Evolutionary conservation across 2,888 invertebrate species (phyloP), one percentile per base, ranked within the genome.

Genomic region (Ophion ventricosus): DNA sequence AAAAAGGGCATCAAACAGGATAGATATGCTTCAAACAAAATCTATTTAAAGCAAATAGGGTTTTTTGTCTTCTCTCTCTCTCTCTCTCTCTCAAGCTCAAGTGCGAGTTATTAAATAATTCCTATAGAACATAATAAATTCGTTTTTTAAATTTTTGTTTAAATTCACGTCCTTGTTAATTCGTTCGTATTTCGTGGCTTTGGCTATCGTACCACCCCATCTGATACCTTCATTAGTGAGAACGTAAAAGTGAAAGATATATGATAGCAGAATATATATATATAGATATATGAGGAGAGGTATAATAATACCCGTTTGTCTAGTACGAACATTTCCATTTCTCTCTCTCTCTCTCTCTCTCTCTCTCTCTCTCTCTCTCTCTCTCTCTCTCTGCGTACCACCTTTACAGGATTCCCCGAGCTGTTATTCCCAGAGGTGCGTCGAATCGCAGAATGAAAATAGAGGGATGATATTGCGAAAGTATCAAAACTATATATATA

Each of bases 381-480:
- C 14, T 49, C 49, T 14, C 17, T 0, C 49, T 17, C 49, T 49
- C 49, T 7, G 25, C 64, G 54, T 14, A 35, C 54, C 35, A 2
- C 63, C 49, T 64, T 64, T 43, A 14, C 74, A 54, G 64, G 54
- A 35, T 54, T 63, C 20, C 64, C 40, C 7, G 1, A 40, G n/a
- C 40, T 17, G 64, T 64, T 29, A n/a, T 64, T 40, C 64, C 29
- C 40, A 64, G 1, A 64, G 20, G 40, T 40, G 25, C n/a, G 14
- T 35, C 3, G 35, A 14, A n/a, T n/a, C 20, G 35, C n/a, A 64
- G 23, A 23, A 61, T 0, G 3, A 17, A 73, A 14, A 73, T 26
- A 25, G 56, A 54, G 35, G 35, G 67, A 26, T 77, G 49, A 77
- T 54, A 78, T 70, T 49, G 35, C 57, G 40, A 40, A 72, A 63